Evolutionary conservation across 2,113 vertebrate species (phyloP), one percentile per base, ranked within the genome.

Genomic region (Cheirogaleus medius): DNA sequence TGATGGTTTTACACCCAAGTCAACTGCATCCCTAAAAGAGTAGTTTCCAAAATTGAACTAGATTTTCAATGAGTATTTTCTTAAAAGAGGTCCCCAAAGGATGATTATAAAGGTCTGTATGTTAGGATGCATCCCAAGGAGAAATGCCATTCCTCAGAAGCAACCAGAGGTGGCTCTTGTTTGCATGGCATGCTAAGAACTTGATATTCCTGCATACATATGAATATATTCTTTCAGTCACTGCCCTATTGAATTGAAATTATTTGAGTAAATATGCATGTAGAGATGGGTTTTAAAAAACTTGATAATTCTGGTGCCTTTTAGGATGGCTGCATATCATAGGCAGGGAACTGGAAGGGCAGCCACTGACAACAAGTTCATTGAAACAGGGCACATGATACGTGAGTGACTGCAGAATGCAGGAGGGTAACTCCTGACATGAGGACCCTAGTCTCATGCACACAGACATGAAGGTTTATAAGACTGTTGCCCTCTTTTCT

Each of bases 181-280:
- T n/a, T 66, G 23, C 13, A 4, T 23, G 42, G 5, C 9, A 6
- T 4, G 14, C 42, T 74, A 54, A 52, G 58, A 95, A 54, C 27
- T 63, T 73, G 21, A 4, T 54, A 34, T 34, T 32, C 2, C 63
- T 15, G 23, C 64, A 88, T 4, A n/a, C 47, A 44, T 44, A 20
- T 49, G 37, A 25, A 68, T 15, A 37, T 37, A 39, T 90, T 93
- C 23, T 73, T 86, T 77, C 18, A 64, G 76, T 74, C 37, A 29
- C 8, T 89, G 20, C 39, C 14, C 0, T 82, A 29, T 32, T 91
- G 71, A 95, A 39, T 94, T 82, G 66, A 58, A 91, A 93, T 56
- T 87, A 71, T 42, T 44, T 92, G 69, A 96, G 80, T 94, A 88
- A 93, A 91, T 80, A 83, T 47, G 1, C 34, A 66, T 66, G n/a